Conservation (phyloP, 2,113 vertebrate species). For the Pan troglodytes region NHGRI_mPanTro3-v2.1_pri NC_072409.2:65356001-65356500, state of each 20-base stretch:
- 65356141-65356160: neutral
- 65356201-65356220: neutral
- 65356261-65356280: neutral
- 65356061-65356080: neutral
- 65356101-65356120: neutral
- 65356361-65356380: neutral
- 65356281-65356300: neutral
- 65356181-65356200: neutral
- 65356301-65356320: too few species aligned
- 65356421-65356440: neutral
- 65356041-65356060: too few species aligned
- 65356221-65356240: neutral
- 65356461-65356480: neutral
- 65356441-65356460: neutral
- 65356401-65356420: neutral
- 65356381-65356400: neutral
- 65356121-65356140: neutral
- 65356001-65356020: neutral
- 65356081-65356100: neutral
- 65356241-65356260: neutral
- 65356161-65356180: neutral
- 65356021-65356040: too few species aligned
- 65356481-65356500: neutral
- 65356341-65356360: neutral
- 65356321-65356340: neutral